Base-by-base conservation (phyloP, 2,797 vertebrate genomes). In the Sebastes variabilis region DNA sequence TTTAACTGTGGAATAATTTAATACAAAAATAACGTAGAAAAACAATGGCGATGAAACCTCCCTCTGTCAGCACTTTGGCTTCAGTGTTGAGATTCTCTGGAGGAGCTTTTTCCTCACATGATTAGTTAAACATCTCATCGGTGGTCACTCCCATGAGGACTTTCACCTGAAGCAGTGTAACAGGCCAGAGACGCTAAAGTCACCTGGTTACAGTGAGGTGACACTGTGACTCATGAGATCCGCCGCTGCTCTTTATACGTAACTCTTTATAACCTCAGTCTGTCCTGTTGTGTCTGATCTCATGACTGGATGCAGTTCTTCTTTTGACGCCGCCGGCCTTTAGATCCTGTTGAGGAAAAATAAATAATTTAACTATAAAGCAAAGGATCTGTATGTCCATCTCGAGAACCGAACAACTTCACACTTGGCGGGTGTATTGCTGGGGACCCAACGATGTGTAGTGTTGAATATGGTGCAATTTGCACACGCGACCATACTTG, bases 291-390 rank as follows among this genome's bases (percentile, higher is more conserved):
- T 66, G 9, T 20, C 6, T 54, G 6, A 29, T 16, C 77, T 96
- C 92, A 96, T 3, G 96, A 96, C 90, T 96, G 96, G 88, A 96
- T 96, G 81, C 96, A 96, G 68, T 91, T 91, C 84, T 94, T 96
- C 89, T 95, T 96, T 2, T 85, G 89, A 34, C 87, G 81, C 60
- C 92, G 91, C 1, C 81, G 93, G 52, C 83, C 84, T 89, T 84
- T 95, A 2, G 66, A 70, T 69, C 93, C 95, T 96, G 84, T 42
- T 70, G 27, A 79, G 52, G 59, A 72, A 56, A 62, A 5, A 42
- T 16, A 61, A 24, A 56, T 27, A 25, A 42, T 20, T 20, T 52
- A 10, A 52, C 49, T 49, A 18, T n/a, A 49, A 49, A 49, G 18
- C 18, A 49, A 9, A 49, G 46, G 8, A 49, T 49, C 16, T 49